Evolutionary conservation across 2,113 vertebrate species (phyloP).

Genomic region (Rhineura floridana): DNA sequence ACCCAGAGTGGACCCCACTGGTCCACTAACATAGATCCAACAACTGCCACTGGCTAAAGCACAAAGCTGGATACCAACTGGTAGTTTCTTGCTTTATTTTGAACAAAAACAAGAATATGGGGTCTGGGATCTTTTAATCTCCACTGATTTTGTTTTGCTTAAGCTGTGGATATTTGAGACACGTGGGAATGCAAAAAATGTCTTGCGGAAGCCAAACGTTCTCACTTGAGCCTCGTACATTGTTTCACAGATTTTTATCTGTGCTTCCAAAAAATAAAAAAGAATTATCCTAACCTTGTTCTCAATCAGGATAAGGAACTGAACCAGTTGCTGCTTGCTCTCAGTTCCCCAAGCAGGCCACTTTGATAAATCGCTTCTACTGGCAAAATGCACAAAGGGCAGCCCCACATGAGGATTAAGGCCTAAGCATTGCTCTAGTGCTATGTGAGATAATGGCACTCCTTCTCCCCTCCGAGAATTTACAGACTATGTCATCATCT

Average conservation of each 20-base stretch:
- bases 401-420: neutral
- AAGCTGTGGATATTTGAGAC: constrained; percentile 61
- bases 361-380: constrained; percentile 2
- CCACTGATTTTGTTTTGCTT: constrained; percentile 56
- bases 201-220: constrained; percentile 48
- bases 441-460: neutral
- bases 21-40: too few species aligned
- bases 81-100: constrained; percentile 28
- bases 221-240: constrained; percentile 40
- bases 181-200: constrained; percentile 64
- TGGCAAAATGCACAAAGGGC: neutral
- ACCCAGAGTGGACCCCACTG: too few species aligned
- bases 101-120: constrained; percentile 46
- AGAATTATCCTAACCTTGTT: constrained; percentile 5
- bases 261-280: neutral
- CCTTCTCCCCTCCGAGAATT: neutral
- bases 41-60: too few species aligned
- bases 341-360: neutral
- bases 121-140: constrained; percentile 59
- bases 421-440: neutral
- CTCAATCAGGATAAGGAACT: neutral
- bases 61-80: neutral
- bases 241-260: constrained; percentile 44
- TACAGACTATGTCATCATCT: neutral
- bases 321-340: constrained; percentile 1